A percentile compares a stretch with the other conserved stretches of the same genome.
phyloP scores from a whole-genome alignment of 2,888 invertebrate genomes.

The Caenorhabditis uteleia region DNA sequence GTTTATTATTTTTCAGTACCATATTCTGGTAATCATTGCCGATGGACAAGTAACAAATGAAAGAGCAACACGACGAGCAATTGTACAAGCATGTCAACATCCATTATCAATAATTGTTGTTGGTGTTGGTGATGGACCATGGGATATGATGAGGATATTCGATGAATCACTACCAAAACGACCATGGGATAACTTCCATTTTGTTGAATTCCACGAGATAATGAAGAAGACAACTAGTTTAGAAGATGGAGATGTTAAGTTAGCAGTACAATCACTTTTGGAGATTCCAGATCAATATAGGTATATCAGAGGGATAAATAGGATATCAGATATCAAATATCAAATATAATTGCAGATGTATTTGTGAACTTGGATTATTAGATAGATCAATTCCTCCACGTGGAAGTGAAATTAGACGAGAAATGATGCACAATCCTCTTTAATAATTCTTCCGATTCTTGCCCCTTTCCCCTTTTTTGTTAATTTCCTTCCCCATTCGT shows the following conservation, averaged over 20 bases:
- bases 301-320: too few relatives aligned
- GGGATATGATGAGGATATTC: slow-evolving; percentile 73
- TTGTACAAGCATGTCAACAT: slow-evolving; percentile 72
- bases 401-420: slow-evolving; percentile 47
- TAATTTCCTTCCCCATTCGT: slow-evolving; percentile 4
- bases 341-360: too few relatives aligned
- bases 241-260: slow-evolving; percentile 46
- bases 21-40: slow-evolving; percentile 73
- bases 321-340: slow-evolving; percentile 2
- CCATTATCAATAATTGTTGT: slow-evolving; percentile 73
- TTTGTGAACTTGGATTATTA: slow-evolving; percentile 54
- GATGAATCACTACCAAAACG: slow-evolving; percentile 73
- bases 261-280: slow-evolving; percentile 73
- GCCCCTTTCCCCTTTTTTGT: not conserved
- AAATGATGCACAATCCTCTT: slow-evolving; percentile 39
- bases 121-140: slow-evolving; percentile 74
- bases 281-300: slow-evolving; percentile 73
- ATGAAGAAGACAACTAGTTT: slow-evolving; percentile 34
- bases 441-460: slow-evolving; percentile 1
- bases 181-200: slow-evolving; percentile 74
- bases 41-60: slow-evolving; percentile 74
- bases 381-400: slow-evolving; percentile 43
- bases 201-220: slow-evolving; percentile 72
- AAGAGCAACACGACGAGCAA: slow-evolving; percentile 72
- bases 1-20: slow-evolving; percentile 71